Conservation (phyloP, 2,888 invertebrate genomes). For the Lithodes maja region DNA sequence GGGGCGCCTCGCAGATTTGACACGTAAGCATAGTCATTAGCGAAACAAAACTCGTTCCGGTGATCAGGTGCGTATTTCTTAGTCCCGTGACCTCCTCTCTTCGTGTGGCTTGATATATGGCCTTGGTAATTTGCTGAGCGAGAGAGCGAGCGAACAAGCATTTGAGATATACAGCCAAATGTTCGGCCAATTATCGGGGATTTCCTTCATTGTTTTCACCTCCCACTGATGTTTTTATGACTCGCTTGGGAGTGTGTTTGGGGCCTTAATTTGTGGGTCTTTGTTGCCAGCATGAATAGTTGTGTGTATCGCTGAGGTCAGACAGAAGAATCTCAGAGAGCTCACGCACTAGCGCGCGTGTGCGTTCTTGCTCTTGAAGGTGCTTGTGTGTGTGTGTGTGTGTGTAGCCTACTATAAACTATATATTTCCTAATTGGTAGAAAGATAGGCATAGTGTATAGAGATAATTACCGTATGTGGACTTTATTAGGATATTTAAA, state of each 20-base stretch:
- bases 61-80: slow-evolving; percentile 40
- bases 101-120: slow-evolving; percentile 26
- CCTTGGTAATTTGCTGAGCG: slow-evolving; percentile 26
- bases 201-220: slow-evolving; percentile 34
- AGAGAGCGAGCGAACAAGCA: not conserved
- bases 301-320: no score
- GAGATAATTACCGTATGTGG: no score
- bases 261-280: slow-evolving; percentile 24
- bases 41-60: slow-evolving; percentile 29
- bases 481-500: no score
- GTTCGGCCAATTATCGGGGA: slow-evolving; percentile 23
- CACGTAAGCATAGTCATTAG: slow-evolving; percentile 37
- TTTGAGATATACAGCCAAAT: slow-evolving; percentile 37
- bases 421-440: no score
- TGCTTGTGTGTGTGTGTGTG: no score
- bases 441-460: no score
- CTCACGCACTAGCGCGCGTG: no score
- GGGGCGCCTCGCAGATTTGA: slow-evolving; percentile 23
- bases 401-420: no score
- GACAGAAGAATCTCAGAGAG: no score
- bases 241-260: slow-evolving; percentile 24
- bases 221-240: slow-evolving; percentile 32
- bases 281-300: not conserved
- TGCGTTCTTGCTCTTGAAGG: no score
- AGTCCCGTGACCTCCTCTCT: slow-evolving; percentile 29